Conservation (phyloP, 2,888 invertebrate genomes). For the Peribatodes rhomboidaria region DNA sequence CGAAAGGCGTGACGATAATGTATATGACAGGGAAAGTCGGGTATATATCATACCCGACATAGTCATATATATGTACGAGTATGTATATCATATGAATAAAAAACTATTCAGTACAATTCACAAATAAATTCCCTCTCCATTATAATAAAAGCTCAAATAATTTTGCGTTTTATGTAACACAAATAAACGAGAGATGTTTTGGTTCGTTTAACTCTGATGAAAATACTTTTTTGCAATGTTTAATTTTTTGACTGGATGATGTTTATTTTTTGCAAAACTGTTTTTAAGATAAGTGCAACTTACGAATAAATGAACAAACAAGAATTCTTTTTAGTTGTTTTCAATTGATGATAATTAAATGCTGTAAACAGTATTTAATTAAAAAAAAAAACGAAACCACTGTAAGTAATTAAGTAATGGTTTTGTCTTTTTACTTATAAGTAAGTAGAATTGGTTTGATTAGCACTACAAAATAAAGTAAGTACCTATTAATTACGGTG, state of each 20-base stretch:
- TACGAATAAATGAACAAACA: neutral
- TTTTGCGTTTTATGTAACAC: slow-evolving; percentile 4
- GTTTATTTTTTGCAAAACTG: neutral
- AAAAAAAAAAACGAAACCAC: too few species aligned
- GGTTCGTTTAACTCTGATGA: slow-evolving; percentile 17
- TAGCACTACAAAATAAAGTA: too few species aligned
- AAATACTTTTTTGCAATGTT: slow-evolving; percentile 4
- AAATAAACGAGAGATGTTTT: slow-evolving; percentile 8
- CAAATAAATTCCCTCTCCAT: neutral
- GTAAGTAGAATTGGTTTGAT: too few species aligned
- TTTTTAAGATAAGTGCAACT: neutral
- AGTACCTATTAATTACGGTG: too few species aligned
- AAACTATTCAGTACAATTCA: neutral
- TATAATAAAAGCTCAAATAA: neutral
- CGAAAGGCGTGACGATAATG: too few species aligned
- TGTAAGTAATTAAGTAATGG: too few species aligned
- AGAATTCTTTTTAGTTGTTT: neutral
- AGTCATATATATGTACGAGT: too few species aligned
- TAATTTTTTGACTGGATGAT: slow-evolving; percentile 1
- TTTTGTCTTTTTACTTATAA: too few species aligned
- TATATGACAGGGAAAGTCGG: too few species aligned
- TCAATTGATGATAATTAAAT: too few species aligned
- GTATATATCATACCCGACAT: too few species aligned
- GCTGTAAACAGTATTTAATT: too few species aligned
- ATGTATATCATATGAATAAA: neutral